Base-by-base conservation (phyloP, 2,113 vertebrate species). In the Poeciliopsis retropinna region DNA sequence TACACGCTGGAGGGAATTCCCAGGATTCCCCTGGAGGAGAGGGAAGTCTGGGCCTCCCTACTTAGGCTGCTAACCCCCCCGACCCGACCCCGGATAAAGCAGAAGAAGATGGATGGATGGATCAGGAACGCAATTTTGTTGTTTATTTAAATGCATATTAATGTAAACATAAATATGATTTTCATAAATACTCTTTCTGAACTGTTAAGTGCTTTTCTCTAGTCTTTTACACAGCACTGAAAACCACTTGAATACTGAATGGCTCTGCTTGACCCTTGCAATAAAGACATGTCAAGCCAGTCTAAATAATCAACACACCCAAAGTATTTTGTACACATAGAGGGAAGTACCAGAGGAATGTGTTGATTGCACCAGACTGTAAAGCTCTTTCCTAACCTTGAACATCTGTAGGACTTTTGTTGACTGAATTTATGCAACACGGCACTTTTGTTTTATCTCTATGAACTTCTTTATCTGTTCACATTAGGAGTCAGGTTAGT, bases 191-290 rank as follows among this genome's bases (percentile, higher is more conserved):
- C 39, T 29, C 37, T 54, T 63, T 64, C 25, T 15, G 14, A n/a
- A 60, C 60, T 72, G 39, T 63, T n/a, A n/a, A 44, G 1, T 54
- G 65, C 31, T 54, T 70, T 28, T 39, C 65, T 39, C 37, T 63
- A 14, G 7, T 76, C 66, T 54, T 28, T 30, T 70, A 27, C 28
- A 27, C 6, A 78, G 72, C 64, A 32, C 39, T 27, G 39, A 79
- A 73, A 78, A 79, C 70, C 81, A 87, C 81, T 83, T 87, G 78
- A 84, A 85, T 76, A 86, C 72, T 87, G 76, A 83, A 76, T 73
- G 63, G 37, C 63, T 87, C 87, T 88, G 69, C 82, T 76, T 87
- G 81, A 89, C 82, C 82, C 84, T 73, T 73, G 73, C 82, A 87
- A 79, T 80, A 77, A 74, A 86, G 71, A 70, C 67, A 61, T 60